Base-by-base conservation (phyloP, 2,888 invertebrate species). In the Leptodirus hochenwartii region DNA sequence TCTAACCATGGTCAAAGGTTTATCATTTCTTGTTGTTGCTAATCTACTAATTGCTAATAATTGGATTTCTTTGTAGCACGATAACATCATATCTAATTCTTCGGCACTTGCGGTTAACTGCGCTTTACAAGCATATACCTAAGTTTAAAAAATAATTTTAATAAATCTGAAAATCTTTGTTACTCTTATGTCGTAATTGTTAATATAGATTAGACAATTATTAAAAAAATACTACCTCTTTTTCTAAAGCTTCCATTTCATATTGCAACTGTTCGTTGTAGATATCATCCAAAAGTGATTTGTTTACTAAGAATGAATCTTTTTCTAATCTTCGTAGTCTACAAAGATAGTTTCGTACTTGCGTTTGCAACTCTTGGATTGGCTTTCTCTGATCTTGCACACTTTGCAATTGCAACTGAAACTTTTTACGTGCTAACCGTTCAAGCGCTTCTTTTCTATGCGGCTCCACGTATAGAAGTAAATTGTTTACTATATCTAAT, bases 401-500 rank as follows among this genome's bases (percentile, higher is more conserved):
- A 39, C 82, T 81, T 44, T 84, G 80, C 41, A 95, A 59, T 50
- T 93, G 91, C 40, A 95, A 58, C 53, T 93, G 84, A 56, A 98
- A 96, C 37, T 93, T 69, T 80, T 93, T 84, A 31, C 90, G 65
- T 36, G 91, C 87, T 37, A 93, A 62, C 37, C 80, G 64, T 53
- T 90, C 93, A 39, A 80, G 65, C 5, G 85, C 84, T 47, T 90
- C 82, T 43, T 93, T 85, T 31, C 93, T 68, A 47, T 87, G 82
- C 0, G 96, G 95, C 54, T 96, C 96, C 32, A 96, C 91, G 55
- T 90, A 93, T 1, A 99, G 64, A 30, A 98, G 61, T 16, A 99
- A 66, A 61, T 96, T 95, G 61, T 99, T 98, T 3, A 99, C 84
- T 42, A 98, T 82, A 56, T 98, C 98, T 45, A 98, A 61, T 22